phyloP scores from a whole-genome alignment of 2,797 vertebrate genomes.

The Apogon hyalosoma region DNA sequence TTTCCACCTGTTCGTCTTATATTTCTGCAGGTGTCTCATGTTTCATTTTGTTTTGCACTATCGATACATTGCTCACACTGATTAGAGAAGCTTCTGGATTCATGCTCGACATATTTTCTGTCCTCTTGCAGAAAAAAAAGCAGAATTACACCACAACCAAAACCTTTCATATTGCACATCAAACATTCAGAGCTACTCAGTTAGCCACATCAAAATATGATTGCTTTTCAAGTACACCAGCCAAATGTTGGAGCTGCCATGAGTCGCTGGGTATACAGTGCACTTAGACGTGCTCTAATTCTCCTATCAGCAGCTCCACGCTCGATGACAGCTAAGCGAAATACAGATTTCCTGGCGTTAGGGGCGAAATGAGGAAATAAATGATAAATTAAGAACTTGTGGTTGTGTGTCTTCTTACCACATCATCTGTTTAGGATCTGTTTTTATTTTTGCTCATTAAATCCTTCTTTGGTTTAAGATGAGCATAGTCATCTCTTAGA shows the following conservation, averaged over 20 bases:
- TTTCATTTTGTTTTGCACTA: conserved; percentile 29
- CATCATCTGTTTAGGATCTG: conserved; percentile 81
- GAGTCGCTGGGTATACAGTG: conserved; percentile 63
- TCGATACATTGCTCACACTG: conserved; percentile 57
- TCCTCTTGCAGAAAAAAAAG: conserved; percentile 41
- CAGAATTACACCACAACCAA: conserved; percentile 55
- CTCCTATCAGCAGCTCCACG: conserved; percentile 66
- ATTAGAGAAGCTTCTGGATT: conserved; percentile 62
- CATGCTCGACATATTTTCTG: conserved; percentile 39
- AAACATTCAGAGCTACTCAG: conserved; percentile 51
- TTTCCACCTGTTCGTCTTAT: conserved; percentile 9
- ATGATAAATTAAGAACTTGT: conserved; percentile 46
- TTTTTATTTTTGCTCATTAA: conserved; percentile 77
- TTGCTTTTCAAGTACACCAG: conserved; percentile 57
- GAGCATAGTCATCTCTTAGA: conserved; percentile 43
- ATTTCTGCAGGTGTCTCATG: conserved; percentile 15
- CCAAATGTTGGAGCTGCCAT: conserved; percentile 51
- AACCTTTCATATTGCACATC: conserved; percentile 67
- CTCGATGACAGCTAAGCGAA: conserved; percentile 73
- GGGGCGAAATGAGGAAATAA: conserved; percentile 20
- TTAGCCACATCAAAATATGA: conserved; percentile 64
- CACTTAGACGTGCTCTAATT: conserved; percentile 66
- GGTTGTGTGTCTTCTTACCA: conserved; percentile 57
- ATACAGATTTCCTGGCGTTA: conserved; percentile 65
- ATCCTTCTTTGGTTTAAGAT: conserved; percentile 58